These are phyloP conservation scores for Lampris megalopsis DNA, from an alignment of 2,113 vertebrate genomes.

Conservation along the genomic window DNA sequence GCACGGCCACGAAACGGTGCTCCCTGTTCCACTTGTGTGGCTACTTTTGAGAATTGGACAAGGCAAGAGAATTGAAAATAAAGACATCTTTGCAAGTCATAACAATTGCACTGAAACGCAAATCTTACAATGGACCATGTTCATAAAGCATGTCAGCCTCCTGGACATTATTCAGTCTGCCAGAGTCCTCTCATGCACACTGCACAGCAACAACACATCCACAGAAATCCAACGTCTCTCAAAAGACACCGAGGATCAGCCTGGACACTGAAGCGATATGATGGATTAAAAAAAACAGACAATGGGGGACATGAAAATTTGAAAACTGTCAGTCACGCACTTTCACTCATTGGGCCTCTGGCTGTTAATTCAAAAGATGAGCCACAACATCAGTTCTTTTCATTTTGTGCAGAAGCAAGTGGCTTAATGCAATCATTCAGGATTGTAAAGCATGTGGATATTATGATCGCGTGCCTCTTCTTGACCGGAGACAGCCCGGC, in stretches of 20 bases:
- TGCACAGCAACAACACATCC: not conserved
- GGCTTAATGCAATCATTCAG: not conserved
- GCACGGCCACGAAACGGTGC: slow-evolving; percentile 20
- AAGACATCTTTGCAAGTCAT: slow-evolving; percentile 33
- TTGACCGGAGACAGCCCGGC: too few species aligned
- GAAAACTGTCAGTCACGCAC: not conserved
- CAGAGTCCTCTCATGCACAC: not conserved
- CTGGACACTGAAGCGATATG: not conserved
- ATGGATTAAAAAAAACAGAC: not conserved
- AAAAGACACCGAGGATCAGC: slow-evolving; percentile 4
- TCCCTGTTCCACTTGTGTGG: slow-evolving; percentile 1
- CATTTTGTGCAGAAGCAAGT: too few species aligned
- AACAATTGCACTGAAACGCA: slow-evolving; percentile 48
- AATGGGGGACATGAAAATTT: not conserved
- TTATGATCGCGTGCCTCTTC: not conserved
- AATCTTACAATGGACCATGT: slow-evolving; percentile 38
- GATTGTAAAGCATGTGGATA: not conserved
- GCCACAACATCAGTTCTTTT: not conserved
- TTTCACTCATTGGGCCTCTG: not conserved
- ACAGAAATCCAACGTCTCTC: not conserved
- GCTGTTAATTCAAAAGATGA: not conserved
- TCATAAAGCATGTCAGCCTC: slow-evolving; percentile 22
- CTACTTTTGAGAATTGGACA: slow-evolving; percentile 33
- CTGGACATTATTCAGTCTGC: slow-evolving; percentile 2
- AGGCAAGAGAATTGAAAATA: slow-evolving; percentile 5